Evolutionary conservation across 2,888 invertebrate genomes (phyloP), one percentile per base, ranked within the genome.

Genomic region (Timema podura): DNA sequence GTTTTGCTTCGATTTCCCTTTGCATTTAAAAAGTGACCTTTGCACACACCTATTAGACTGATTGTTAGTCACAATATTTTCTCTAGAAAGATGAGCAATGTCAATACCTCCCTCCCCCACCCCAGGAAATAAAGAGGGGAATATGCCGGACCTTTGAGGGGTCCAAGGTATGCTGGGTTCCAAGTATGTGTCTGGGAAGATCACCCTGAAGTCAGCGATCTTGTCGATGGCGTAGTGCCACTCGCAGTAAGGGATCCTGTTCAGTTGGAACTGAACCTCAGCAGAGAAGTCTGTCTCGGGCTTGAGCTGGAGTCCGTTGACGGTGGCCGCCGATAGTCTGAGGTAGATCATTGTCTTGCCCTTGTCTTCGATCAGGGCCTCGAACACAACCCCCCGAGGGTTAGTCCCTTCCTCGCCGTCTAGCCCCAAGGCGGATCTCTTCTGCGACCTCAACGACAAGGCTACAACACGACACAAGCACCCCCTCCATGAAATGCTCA

Each of bases 221-320:
- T 88, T 87, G 79, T 93, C 93, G 44, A 93, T 87, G 0, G 92
- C 91, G 78, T 88, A 87, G 78, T 92, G 93, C 91, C 92, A 93
- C 79, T 93, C 92, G 80, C 92, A 92, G 76, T 92, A 89, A 0
- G 91, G 89, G 73, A 92, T 83, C 61, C 93, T 85, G 79, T 92
- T 93, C 73, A 93, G 79, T 77, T 92, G 90, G 78, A 93, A 93
- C 78, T 92, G 92, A 69, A 93, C 89, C 79, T 91, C 89, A 72
- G 89, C 88, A 67, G 86, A 81, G 68, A 90, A 82, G 72, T 87
- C 87, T 0, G 85, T 86, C 72, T 91, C 89, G 3, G 87, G 82
- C 74, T 84, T 83, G 71, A 92, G 80, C 6, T 83, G 80, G 75
- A 91, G 83, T 44, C 86, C 86, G 30, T 84, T 81, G 0, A 91